Evolutionary conservation across 2,797 vertebrate species (phyloP).

Genomic region (Sebastes aleutianus): DNA sequence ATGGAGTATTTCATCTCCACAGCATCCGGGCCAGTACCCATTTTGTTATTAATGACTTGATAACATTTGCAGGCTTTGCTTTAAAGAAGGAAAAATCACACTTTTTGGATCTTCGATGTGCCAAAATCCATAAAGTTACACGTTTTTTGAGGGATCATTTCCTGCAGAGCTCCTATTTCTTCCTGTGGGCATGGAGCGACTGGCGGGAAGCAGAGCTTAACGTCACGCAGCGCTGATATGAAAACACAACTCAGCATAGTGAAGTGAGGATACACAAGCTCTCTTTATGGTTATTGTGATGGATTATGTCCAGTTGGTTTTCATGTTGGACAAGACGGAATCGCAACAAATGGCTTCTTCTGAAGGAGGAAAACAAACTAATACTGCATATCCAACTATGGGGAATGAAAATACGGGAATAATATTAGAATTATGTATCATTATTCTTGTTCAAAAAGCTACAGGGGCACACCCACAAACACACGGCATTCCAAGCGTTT

Average conservation of each 20-base stretch:
- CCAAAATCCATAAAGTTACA: conserved; percentile 25
- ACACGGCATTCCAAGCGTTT: not conserved
- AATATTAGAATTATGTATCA: not conserved
- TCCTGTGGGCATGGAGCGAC: conserved; percentile 29
- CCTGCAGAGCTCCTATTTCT: conserved; percentile 27
- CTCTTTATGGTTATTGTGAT: conserved; percentile 25
- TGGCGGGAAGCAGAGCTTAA: conserved; percentile 28
- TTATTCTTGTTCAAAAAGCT: not conserved
- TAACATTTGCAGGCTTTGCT: conserved; percentile 35
- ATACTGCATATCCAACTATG: not conserved
- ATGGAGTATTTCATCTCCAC: conserved; percentile 8
- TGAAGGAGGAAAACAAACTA: not conserved
- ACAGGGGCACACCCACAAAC: not conserved
- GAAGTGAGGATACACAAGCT: not conserved
- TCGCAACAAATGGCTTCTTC: not conserved
- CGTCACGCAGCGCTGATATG: conserved; percentile 38
- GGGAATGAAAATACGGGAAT: not conserved
- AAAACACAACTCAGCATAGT: conserved; percentile 37
- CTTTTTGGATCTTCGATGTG: not conserved
- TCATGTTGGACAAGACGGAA: not conserved
- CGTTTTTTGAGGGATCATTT: conserved; percentile 26
- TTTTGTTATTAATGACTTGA: conserved; percentile 2
- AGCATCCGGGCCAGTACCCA: not conserved
- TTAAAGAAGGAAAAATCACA: conserved; percentile 6
- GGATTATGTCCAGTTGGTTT: not conserved